phyloP scores from a whole-genome alignment of 2,888 invertebrate genomes.

The Atrina japonica region DNA sequence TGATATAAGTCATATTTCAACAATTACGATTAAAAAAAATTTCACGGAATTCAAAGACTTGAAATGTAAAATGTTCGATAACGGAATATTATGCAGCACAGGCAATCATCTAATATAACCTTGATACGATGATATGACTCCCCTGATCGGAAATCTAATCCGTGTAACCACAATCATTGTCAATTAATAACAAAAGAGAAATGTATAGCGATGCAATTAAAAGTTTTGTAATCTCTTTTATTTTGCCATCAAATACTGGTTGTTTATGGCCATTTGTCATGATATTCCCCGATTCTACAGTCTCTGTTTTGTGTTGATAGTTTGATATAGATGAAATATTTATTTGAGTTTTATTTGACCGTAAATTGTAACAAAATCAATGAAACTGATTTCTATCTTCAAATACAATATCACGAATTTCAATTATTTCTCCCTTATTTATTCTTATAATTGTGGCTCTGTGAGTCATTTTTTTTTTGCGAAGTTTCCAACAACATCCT shows the following conservation, averaged over 20 bases:
- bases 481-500: no score
- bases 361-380: not conserved
- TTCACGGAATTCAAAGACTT: slow-evolving; percentile 22
- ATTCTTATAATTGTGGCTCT: no score
- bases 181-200: slow-evolving; percentile 44
- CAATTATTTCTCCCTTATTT: no score
- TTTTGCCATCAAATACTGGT: slow-evolving; percentile 18
- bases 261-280: slow-evolving; percentile 30
- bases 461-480: no score
- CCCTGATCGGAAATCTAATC: slow-evolving; percentile 29
- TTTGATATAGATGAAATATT: slow-evolving; percentile 30
- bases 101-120: slow-evolving; percentile 24
- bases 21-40: slow-evolving; percentile 16
- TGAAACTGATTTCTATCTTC: not conserved
- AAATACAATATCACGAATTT: no score
- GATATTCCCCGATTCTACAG: slow-evolving; percentile 23
- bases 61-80: slow-evolving; percentile 15
- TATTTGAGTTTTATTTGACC: slow-evolving; percentile 25
- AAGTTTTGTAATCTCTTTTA: slow-evolving; percentile 38
- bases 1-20: slow-evolving; percentile 25
- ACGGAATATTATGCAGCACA: not conserved
- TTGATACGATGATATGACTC: slow-evolving; percentile 24
- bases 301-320: slow-evolving; percentile 14
- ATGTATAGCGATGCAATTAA: slow-evolving; percentile 36
- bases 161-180: slow-evolving; percentile 33